phyloP scores from a whole-genome alignment of 2,113 vertebrate species.

The Odontesthes bonariensis region DNA sequence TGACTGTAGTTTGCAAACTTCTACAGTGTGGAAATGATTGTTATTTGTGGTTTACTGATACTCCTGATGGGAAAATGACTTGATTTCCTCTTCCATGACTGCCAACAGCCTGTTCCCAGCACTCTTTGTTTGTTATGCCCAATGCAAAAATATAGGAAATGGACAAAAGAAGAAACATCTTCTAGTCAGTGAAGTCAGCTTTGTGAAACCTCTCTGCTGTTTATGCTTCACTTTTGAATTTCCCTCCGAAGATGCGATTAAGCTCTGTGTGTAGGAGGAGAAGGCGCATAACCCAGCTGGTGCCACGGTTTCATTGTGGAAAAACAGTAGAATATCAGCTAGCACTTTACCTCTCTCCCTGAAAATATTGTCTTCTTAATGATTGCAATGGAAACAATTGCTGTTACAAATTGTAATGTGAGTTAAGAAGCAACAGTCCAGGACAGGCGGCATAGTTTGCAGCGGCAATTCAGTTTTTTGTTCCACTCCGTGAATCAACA shows the following conservation, averaged over 20 bases:
- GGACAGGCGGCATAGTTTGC: slow-evolving; percentile 15
- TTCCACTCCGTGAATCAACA: slow-evolving; percentile 61
- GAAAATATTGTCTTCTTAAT: slow-evolving; percentile 1
- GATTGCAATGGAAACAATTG: neutral
- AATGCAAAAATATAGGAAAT: neutral
- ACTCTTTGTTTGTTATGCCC: neutral
- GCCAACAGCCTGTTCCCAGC: neutral
- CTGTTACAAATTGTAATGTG: neutral
- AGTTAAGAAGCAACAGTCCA: slow-evolving; percentile 16
- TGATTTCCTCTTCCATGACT: neutral
- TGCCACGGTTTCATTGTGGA: slow-evolving; percentile 1
- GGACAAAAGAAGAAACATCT: neutral
- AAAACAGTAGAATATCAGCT: slow-evolving; percentile 30
- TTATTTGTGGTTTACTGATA: neutral
- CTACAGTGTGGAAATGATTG: neutral
- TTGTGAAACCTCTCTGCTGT: neutral
- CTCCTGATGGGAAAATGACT: neutral
- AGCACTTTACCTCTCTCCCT: neutral
- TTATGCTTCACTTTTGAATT: slow-evolving; percentile 8
- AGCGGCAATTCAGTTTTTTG: slow-evolving; percentile 47
- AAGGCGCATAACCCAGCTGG: slow-evolving; percentile 5
- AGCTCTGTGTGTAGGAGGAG: slow-evolving; percentile 20
- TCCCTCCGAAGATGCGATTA: slow-evolving; percentile 18
- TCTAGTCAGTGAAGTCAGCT: neutral
- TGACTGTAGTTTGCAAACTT: neutral